Base-by-base conservation (phyloP, 2,888 invertebrate species). In the Torymus texanus region DNA sequence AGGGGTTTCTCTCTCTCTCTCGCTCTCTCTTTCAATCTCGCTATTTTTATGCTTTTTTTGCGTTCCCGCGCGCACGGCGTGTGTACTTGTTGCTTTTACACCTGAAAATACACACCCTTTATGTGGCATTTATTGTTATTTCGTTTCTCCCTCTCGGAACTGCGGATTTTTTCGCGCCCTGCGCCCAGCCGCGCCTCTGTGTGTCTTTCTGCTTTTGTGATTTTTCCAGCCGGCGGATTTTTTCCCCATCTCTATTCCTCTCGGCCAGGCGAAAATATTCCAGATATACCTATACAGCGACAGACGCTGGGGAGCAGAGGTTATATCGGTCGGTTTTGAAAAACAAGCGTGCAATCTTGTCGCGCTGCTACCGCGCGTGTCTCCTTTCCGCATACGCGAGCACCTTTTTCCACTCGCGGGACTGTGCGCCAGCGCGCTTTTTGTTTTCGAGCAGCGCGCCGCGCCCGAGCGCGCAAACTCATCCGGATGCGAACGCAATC, bases 81-180 rank as follows among this genome's bases (percentile, higher is more conserved):
- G 13, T 58, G 14, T 58, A 41, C 56, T 65, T 65, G 63, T 65
- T 74, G 29, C 50, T 74, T 74, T 74, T 74, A 24, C 18, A 63
- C 10, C 61, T n/a, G 29, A 55, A 67, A 75, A 67, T 24, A 62
- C 21, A 68, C 41, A 68, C 41, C 21, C 16, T 68, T 51, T 67
- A n/a, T 58, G 4, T 13, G 55, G 41, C 29, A 66, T 77, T 71
- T 72, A 71, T 59, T 59, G 53, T 71, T 71, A 51, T 65, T 77
- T 14, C 29, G 11, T 51, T 59, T 53, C 16, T 70, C 55, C 4
- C 13, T 11, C 4, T 29, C 29, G 29, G 29, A n/a, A 11, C 16
- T 29, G 14, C 2, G 29, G 29, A 29, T 50, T 58, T 74, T 58
- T 72, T 29, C 4, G 14, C 53, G 29, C 29, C 29, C 3, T 3